Evolutionary conservation across 2,797 vertebrate species (phyloP).

Genomic region (Pantherophis vulpinus): DNA sequence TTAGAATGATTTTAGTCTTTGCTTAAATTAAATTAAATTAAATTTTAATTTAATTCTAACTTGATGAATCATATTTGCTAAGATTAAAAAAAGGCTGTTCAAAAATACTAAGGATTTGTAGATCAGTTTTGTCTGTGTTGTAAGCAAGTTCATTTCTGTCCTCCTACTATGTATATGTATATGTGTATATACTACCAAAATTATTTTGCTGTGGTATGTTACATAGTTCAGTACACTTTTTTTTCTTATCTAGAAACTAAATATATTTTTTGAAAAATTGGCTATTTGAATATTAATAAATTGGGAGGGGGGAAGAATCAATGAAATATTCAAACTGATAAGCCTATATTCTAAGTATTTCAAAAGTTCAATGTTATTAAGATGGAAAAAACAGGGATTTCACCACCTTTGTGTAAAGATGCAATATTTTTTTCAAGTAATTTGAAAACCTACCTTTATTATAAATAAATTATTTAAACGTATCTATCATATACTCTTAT

Average conservation of each 20-base stretch:
- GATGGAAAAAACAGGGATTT: neutral
- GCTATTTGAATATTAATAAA: neutral
- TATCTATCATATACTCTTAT: neutral
- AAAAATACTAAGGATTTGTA: neutral
- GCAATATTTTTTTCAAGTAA: neutral
- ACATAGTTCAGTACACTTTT: neutral
- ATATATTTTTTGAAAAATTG: conserved; percentile 23
- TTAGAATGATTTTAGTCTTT: no score
- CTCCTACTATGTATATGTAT: neutral
- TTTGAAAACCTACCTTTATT: conserved; percentile 17
- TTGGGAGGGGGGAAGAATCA: neutral
- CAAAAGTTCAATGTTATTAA: conserved; percentile 2
- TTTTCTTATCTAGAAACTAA: conserved; percentile 7
- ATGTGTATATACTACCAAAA: neutral
- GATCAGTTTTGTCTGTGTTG: neutral
- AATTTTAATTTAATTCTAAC: neutral
- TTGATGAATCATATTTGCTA: neutral
- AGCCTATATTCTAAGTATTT: conserved; percentile 19
- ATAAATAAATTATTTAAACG: conserved; percentile 3
- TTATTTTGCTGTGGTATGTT: neutral
- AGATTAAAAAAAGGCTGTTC: neutral
- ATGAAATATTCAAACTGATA: conserved; percentile 2
- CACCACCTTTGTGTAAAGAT: neutral
- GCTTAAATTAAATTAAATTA: neutral
- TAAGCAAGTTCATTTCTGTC: neutral